Evolutionary conservation across 1,140 invertebrate species (phyloP), one percentile per base, ranked within the genome.

Genomic region (Leptonema lineaticorne): DNA sequence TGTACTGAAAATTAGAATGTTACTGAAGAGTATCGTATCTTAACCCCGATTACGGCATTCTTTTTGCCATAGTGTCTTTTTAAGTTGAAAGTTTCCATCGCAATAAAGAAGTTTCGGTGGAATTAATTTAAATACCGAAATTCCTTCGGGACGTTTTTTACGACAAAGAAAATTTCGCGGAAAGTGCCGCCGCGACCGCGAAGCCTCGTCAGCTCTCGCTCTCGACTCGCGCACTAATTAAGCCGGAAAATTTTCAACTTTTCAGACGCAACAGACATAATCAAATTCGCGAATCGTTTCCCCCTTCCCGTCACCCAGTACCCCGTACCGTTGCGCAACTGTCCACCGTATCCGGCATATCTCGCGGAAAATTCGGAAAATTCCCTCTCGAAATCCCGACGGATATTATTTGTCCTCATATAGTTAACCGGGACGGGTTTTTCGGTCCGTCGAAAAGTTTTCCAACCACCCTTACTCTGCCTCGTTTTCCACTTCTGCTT

Each of bases 61-160:
- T n/a, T n/a, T n/a, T n/a, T n/a, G n/a, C n/a, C n/a, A n/a, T n/a
- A n/a, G n/a, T n/a, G n/a, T n/a, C n/a, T n/a, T n/a, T n/a, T n/a
- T n/a, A n/a, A 41, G 37, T 16, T 11, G 11, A 16, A 16, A 41
- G 37, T 41, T 41, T 41, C 37, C 9, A 9, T 41, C 11, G 37
- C 37, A 41, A 41, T 41, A 41, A 41, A 14, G 11, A 16, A 41
- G 37, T 41, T 41, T 41, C 11, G 37, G 37, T 41, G 37, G 37
- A 41, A 41, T 41, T 41, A 41, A 41, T 41, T 41, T 41, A 41
- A 41, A 41, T 41, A 41, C 37, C 37, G 37, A 41, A 41, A 41
- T 41, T 41, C 37, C 37, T 41, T 16, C 16, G 11, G 37, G 37
- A 41, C 16, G 37, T 41, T 41, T 16, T 41, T 41, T 41, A 16